Conservation (phyloP, 2,797 vertebrate species). For the Melanotaenia nigrans region DNA sequence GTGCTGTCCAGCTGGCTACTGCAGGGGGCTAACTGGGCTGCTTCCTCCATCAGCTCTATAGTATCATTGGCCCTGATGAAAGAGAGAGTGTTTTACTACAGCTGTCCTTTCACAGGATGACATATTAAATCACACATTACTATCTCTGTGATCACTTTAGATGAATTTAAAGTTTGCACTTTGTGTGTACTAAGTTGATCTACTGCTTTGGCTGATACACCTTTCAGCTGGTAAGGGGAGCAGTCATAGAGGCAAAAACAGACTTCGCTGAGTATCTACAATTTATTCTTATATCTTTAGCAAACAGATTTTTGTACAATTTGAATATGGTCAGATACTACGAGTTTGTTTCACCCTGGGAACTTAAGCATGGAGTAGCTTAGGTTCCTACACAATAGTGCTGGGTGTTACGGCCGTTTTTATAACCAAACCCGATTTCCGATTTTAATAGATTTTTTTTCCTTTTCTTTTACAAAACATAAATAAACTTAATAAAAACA, state of each 20-base stretch:
- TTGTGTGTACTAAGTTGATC: too few relatives aligned
- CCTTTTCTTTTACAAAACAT: too few relatives aligned
- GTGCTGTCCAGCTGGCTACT: constrained; percentile 40
- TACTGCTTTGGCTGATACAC: neutral
- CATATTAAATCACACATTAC: neutral
- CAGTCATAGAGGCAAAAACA: neutral
- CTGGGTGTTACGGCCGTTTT: too few relatives aligned
- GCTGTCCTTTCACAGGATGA: neutral
- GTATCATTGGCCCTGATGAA: constrained; percentile 75
- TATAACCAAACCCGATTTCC: too few relatives aligned
- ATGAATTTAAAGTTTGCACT: neutral
- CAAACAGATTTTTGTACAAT: neutral
- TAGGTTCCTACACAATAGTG: too few relatives aligned
- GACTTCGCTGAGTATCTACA: neutral
- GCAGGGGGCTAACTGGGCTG: constrained; percentile 56
- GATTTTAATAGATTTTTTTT: too few relatives aligned
- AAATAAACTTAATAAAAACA: too few relatives aligned
- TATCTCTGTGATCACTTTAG: neutral
- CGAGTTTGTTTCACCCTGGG: neutral
- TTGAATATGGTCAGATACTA: neutral
- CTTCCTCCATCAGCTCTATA: constrained; percentile 72
- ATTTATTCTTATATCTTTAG: neutral
- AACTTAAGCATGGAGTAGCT: too few relatives aligned
- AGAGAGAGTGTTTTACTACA: constrained; percentile 11
- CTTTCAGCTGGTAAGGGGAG: neutral